Evolutionary conservation across 1,140 invertebrate species (phyloP).

Genomic region (Rhopalosiphum maidis): DNA sequence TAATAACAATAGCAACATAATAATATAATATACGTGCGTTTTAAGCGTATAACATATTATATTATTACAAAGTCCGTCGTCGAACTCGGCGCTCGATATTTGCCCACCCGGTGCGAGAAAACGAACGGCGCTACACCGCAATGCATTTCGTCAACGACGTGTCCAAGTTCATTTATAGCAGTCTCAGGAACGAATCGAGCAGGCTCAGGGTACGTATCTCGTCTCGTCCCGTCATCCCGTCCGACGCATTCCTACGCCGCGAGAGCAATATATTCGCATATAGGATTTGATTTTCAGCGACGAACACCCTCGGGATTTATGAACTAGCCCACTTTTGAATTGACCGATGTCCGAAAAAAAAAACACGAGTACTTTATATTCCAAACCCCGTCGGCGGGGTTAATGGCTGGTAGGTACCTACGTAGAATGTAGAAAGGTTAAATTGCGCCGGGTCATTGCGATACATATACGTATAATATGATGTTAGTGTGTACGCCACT

Average conservation of each 20-base stretch:
- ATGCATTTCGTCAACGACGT: slow-evolving; percentile 54
- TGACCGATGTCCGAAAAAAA: background rate
- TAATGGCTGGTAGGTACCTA: too few species aligned
- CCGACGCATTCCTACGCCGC: background rate
- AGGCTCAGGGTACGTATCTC: slow-evolving; percentile 45
- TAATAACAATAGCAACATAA: background rate
- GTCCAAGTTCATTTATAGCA: slow-evolving; percentile 41
- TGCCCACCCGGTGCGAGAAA: background rate
- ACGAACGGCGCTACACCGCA: background rate
- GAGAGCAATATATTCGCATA: background rate
- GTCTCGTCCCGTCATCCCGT: accelerated
- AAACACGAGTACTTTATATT: background rate
- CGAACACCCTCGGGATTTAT: background rate
- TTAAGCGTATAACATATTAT: background rate
- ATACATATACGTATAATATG: too few species aligned
- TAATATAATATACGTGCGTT: background rate
- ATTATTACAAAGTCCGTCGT: background rate
- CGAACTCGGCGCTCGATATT: background rate
- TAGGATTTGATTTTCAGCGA: background rate
- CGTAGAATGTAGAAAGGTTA: too few species aligned
- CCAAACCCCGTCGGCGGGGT: background rate
- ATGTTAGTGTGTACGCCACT: too few species aligned
- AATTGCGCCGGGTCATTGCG: too few species aligned
- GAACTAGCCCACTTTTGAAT: background rate
- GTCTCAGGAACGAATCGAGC: slow-evolving; percentile 34